These are phyloP conservation scores for Gryon sp. DNA, from an alignment of 1,140 invertebrate species.

Conservation along the genomic window DNA sequence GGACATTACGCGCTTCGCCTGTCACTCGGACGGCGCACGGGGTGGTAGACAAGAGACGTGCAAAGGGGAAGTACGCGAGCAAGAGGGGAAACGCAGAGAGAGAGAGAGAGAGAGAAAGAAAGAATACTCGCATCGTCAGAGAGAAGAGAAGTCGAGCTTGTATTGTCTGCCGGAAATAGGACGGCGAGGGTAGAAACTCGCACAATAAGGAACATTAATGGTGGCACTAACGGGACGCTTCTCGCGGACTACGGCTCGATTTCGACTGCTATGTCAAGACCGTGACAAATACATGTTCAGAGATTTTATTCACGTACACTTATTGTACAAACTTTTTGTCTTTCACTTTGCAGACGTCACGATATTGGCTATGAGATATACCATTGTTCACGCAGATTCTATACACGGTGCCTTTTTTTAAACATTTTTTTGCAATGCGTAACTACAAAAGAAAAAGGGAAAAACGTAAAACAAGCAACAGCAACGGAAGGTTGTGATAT, in stretches of 20 bases:
- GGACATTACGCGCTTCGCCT: slow-evolving; percentile 68
- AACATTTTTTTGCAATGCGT: no score
- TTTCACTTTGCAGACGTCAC: slow-evolving; percentile 19
- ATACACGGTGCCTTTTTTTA: background rate
- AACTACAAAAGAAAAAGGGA: background rate
- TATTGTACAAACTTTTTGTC: slow-evolving; percentile 44
- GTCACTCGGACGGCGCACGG: slow-evolving; percentile 70
- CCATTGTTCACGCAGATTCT: slow-evolving; percentile 13
- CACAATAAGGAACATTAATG: slow-evolving; percentile 65
- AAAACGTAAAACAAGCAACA: no score
- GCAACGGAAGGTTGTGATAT: background rate
- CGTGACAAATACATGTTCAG: slow-evolving; percentile 47
- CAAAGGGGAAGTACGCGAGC: no score
- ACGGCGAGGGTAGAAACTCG: slow-evolving; percentile 67
- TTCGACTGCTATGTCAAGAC: slow-evolving; percentile 56
- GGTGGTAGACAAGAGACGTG: slow-evolving; percentile 67
- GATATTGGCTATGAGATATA: slow-evolving; percentile 46
- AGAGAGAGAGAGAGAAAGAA: no score
- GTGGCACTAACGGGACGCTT: slow-evolving; percentile 59
- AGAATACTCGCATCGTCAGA: slow-evolving; percentile 35
- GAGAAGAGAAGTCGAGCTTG: slow-evolving; percentile 46
- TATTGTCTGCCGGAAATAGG: slow-evolving; percentile 73
- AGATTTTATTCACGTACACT: slow-evolving; percentile 45
- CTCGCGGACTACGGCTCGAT: slow-evolving; percentile 45
- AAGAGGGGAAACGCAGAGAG: no score